Percentiles rank a stretch among this genome's conserved stretches.
phyloP scores from a whole-genome alignment of 2,113 vertebrate genomes.

The Alethe castanea region DNA sequence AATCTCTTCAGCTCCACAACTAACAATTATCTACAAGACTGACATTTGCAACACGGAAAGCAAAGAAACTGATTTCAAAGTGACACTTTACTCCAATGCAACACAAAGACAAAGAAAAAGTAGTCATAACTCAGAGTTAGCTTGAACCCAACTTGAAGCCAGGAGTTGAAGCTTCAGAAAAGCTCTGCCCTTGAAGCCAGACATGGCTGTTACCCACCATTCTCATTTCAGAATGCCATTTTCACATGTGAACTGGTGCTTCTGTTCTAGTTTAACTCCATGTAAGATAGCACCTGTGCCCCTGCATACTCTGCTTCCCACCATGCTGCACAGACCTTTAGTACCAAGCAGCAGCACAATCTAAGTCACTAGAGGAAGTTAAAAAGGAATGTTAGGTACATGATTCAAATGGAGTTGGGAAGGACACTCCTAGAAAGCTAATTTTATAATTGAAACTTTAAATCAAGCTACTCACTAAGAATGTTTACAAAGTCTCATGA shows the following conservation, averaged over 20 bases:
- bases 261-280: not conserved
- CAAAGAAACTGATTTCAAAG: not conserved
- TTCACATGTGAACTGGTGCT: not conserved
- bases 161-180: not conserved
- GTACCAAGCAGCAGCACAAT: not conserved
- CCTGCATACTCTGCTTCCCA: not conserved
- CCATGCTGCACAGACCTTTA: not conserved
- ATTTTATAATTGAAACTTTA: not conserved
- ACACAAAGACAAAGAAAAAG: not conserved
- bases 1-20: not conserved
- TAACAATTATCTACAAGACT: not conserved
- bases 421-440: not conserved
- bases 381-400: not conserved
- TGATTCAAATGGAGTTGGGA: not conserved
- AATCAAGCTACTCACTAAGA: not conserved
- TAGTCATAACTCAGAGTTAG: not conserved
- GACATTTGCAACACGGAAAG: not conserved
- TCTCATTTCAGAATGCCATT: not conserved
- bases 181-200: not conserved
- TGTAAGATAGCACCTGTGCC: not conserved
- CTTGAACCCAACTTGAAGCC: not conserved
- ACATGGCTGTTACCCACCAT: not conserved
- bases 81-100: not conserved
- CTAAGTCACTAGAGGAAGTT: not conserved
- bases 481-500: not conserved